Evolutionary conservation across 2,888 invertebrate species (phyloP), one percentile per base, ranked within the genome.

Genomic region (Galerucella nymphaeae): DNA sequence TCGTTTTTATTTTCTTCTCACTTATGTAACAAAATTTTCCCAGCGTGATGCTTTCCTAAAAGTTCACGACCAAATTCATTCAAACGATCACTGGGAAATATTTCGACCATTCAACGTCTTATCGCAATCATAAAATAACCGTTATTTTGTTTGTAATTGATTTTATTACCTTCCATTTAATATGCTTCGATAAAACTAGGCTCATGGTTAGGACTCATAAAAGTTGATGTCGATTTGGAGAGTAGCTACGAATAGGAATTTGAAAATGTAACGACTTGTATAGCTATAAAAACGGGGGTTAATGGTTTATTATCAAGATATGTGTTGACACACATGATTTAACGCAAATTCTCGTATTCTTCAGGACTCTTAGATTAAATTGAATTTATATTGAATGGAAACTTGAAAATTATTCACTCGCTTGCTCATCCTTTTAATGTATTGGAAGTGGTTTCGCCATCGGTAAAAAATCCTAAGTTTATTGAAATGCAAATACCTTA

Each of bases 171-270:
- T 53, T 18, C n/a, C 48, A 6, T 48, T 48, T 9, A 53, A 53
- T 53, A 53, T 53, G 50, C 9, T 53, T 16, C 16, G 50, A 53
- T 53, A 53, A 53, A 16, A 53, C 50, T 53, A 53, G 50, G 50
- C 50, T 53, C 16, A 16, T 53, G 50, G 16, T 53, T 53, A 5
- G 16, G 8, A 53, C 50, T 16, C 50, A 53, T 53, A 18, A 53
- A 53, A 53, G 9, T 53, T 53, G n/a, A 53, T 53, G 50, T 53
- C 50, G 9, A n/a, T 53, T 53, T 53, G 16, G 50, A 16, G 50
- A 53, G 50, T 53, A 9, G 50, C n/a, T 53, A 53, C 50, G 16
- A 53, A 53, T 53, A 16, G 16, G 16, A 53, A 16, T 53, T 53
- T 53, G 18, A 8, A 53, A 53, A 53, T 16, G n/a, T n/a, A 53